phyloP scores from a whole-genome alignment of 2,888 invertebrate species.

The Spisula solida region DNA sequence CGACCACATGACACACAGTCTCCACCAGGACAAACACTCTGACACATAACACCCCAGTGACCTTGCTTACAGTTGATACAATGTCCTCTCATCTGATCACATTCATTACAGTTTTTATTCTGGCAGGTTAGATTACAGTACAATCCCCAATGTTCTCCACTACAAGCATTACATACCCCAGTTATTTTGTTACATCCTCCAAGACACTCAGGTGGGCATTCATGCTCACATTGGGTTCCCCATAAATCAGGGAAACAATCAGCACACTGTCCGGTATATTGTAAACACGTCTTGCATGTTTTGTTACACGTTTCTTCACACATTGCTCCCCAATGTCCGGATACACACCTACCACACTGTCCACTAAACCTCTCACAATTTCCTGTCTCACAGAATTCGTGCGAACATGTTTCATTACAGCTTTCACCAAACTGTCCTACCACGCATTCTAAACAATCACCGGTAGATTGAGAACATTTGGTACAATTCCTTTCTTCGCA shows the following conservation, averaged over 20 bases:
- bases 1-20: slow-evolving; percentile 39
- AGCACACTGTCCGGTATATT: slow-evolving; percentile 33
- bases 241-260: slow-evolving; percentile 36
- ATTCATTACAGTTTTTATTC: slow-evolving; percentile 36
- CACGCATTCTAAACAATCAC: slow-evolving; percentile 42
- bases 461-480: slow-evolving; percentile 26
- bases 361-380: slow-evolving; percentile 47
- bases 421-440: slow-evolving; percentile 42
- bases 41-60: slow-evolving; percentile 59
- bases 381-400: slow-evolving; percentile 23
- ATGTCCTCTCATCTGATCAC: slow-evolving; percentile 46
- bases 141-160: slow-evolving; percentile 31
- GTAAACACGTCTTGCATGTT: slow-evolving; percentile 40
- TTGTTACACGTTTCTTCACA: slow-evolving; percentile 30
- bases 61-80: slow-evolving; percentile 52
- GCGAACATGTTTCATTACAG: slow-evolving; percentile 41
- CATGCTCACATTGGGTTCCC: slow-evolving; percentile 40
- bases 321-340: slow-evolving; percentile 45
- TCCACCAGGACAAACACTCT: slow-evolving; percentile 42
- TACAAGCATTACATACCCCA: slow-evolving; percentile 49
- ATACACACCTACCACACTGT: slow-evolving; percentile 40
- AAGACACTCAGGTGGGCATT: slow-evolving; percentile 29
- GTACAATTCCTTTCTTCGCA: slow-evolving; percentile 37
- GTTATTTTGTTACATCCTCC: slow-evolving; percentile 43
- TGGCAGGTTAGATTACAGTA: slow-evolving; percentile 51